These are phyloP conservation scores for Zaprionus africanus DNA, from an alignment of 1,140 invertebrate species.

Conservation along the genomic window DNA sequence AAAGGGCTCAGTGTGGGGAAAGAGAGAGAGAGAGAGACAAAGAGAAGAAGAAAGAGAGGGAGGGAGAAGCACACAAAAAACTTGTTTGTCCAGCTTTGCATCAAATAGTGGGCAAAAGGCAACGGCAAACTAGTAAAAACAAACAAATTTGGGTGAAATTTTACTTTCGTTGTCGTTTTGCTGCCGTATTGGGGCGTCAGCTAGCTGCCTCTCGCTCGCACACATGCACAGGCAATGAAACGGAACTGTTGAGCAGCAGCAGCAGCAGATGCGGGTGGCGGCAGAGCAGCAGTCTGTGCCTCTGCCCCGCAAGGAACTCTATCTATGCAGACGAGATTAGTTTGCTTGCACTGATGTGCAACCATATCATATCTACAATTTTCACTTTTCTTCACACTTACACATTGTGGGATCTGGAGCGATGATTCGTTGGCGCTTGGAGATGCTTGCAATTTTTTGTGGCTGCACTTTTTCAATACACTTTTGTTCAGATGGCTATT, in stretches of 20 bases:
- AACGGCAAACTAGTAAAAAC: conserved; percentile 44
- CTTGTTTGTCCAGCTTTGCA: conserved; percentile 64
- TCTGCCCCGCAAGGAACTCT: conserved; percentile 42
- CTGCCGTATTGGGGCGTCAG: conserved; percentile 69
- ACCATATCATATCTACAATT: neutral
- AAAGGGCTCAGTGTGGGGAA: conserved; percentile 45
- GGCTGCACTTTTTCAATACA: conserved; percentile 23
- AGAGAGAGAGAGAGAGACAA: conserved; percentile 3
- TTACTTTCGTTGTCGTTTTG: conserved; percentile 68
- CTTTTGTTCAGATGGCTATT: neutral
- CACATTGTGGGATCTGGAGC: conserved; percentile 40
- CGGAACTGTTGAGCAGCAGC: conserved; percentile 23
- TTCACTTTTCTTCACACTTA: conserved; percentile 25
- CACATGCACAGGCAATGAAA: conserved; percentile 37
- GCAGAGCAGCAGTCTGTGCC: conserved; percentile 17
- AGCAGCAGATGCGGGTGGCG: neutral
- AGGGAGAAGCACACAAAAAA: conserved; percentile 39
- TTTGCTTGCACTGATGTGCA: conserved; percentile 27
- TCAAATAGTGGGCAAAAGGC: conserved; percentile 25
- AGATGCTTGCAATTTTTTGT: conserved; percentile 20
- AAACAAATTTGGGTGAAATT: conserved; percentile 79
- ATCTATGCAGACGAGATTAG: conserved; percentile 40
- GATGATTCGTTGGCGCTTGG: conserved; percentile 22
- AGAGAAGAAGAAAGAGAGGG: conserved; percentile 5
- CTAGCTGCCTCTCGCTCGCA: conserved; percentile 44